Base-by-base conservation (phyloP, 2,797 vertebrate genomes). In the Rhinoraja longicauda region DNA sequence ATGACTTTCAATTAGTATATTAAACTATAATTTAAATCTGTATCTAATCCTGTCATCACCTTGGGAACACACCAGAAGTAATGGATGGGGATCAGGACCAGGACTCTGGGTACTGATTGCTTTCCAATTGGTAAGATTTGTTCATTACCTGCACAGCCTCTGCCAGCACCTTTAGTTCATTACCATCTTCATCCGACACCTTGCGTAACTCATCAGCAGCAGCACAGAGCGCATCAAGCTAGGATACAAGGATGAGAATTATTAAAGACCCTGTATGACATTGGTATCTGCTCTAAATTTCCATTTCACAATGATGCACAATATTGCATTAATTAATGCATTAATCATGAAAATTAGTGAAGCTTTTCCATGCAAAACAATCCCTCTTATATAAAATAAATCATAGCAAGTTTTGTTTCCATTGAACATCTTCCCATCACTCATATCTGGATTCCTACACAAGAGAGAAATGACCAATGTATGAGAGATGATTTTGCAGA, bases 191-290 rank as follows among this genome's bases (percentile, higher is more conserved):
- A 39, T 73, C 92, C 36, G 94, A 95, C 88, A 98, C 95, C 93
- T 96, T 96, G 19, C 93, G 96, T 93, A 99, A 95, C 94, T 97
- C 97, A 9, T 96, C 96, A 0, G 95, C 96, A 0, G 98, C 98
- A 6, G 98, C 98, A 70, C 96, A 98, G 93, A 99, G 94, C 1
- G 98, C 97, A 86, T 99, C 98, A 96, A 99, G 94, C 98, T 99
- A 93, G 88, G 39, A 72, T n/a, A 62, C 57, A 15, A 84, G 26
- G 29, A n/a, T 32, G 67, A 70, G 67, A 62, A 62, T 62, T 86
- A n/a, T 32, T 32, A 76, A 76, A 76, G n/a, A 75, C 26, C 3
- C 17, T 29, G 73, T 76, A 29, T 76, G 75, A n/a, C 75, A 76
- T 76, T 32, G 76, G 12, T 29, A 70, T 70, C 67, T 70, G 67